Percentiles rank a stretch among this genome's conserved stretches.
Evolutionary conservation across 2,113 vertebrate genomes (phyloP).

Genomic region (Pogonocichla stellata): DNA sequence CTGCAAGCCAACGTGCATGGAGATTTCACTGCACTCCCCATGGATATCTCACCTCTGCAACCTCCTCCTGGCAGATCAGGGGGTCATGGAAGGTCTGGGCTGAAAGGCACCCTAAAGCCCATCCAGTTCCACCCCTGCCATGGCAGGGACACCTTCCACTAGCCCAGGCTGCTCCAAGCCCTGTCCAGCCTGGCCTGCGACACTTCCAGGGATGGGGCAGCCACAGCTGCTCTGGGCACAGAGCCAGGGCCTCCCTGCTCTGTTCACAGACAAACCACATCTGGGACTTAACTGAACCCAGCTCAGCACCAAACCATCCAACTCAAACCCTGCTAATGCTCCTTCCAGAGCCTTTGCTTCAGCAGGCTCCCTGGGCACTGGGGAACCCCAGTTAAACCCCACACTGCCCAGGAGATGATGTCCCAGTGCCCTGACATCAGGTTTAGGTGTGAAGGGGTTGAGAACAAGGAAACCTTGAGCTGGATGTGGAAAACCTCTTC

Average conservation of each 20-base stretch:
- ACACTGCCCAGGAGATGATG: neutral
- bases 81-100: neutral
- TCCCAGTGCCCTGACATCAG: neutral
- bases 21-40: rapidly evolving
- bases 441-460: neutral
- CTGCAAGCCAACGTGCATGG: rapidly evolving
- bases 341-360: neutral
- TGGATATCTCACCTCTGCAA: neutral
- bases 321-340: neutral
- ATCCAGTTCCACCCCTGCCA: neutral
- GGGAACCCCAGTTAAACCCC: neutral
- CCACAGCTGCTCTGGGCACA: neutral
- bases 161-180: rapidly evolving
- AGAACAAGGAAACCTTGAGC: neutral
- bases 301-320: neutral
- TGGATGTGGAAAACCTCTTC: neutral
- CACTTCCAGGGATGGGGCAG: neutral
- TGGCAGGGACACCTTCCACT: neutral
- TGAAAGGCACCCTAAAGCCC: neutral
- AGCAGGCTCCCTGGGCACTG: neutral
- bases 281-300: neutral
- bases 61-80: neutral
- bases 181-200: neutral
- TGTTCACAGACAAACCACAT: neutral
- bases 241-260: neutral